phyloP scores from a whole-genome alignment of 1,140 invertebrate genomes.

The Drosophila nannoptera region DNA sequence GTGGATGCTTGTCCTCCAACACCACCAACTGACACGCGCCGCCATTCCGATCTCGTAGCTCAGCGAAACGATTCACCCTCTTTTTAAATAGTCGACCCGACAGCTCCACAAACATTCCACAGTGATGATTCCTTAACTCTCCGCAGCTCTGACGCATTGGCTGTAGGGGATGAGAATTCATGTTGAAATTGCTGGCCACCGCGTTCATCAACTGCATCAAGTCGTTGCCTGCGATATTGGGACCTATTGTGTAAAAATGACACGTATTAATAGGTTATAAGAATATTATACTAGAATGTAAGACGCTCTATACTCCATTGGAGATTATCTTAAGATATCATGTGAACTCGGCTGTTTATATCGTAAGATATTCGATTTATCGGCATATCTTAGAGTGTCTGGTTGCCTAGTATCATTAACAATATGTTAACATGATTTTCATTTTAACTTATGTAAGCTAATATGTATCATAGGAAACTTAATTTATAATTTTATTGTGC shows the following conservation, averaged over 20 bases:
- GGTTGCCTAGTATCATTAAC: background rate
- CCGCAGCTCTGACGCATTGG: slow-evolving; percentile 76
- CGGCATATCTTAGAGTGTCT: too few relatives aligned
- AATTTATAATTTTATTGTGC: background rate
- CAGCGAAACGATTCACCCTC: slow-evolving; percentile 77
- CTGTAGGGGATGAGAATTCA: slow-evolving; percentile 74
- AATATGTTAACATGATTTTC: background rate
- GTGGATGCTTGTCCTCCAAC: slow-evolving; percentile 77
- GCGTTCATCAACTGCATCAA: slow-evolving; percentile 74
- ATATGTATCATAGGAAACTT: background rate
- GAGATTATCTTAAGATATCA: too few relatives aligned
- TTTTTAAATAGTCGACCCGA: slow-evolving; percentile 78
- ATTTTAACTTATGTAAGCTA: background rate
- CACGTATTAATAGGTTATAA: background rate
- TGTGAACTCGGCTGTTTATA: background rate
- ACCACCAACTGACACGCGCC: slow-evolving; percentile 79
- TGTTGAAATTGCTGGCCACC: slow-evolving; percentile 75
- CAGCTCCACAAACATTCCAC: slow-evolving; percentile 76
- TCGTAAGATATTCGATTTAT: too few relatives aligned
- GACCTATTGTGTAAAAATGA: slow-evolving; percentile 49
- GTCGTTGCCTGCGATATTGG: slow-evolving; percentile 69
- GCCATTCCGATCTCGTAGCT: slow-evolving; percentile 75
- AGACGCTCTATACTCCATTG: too few relatives aligned
- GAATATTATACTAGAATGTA: too few relatives aligned
- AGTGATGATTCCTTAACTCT: slow-evolving; percentile 74